Evolutionary conservation across 2,797 vertebrate genomes (phyloP).

Genomic region (Gadopsis marmoratus): DNA sequence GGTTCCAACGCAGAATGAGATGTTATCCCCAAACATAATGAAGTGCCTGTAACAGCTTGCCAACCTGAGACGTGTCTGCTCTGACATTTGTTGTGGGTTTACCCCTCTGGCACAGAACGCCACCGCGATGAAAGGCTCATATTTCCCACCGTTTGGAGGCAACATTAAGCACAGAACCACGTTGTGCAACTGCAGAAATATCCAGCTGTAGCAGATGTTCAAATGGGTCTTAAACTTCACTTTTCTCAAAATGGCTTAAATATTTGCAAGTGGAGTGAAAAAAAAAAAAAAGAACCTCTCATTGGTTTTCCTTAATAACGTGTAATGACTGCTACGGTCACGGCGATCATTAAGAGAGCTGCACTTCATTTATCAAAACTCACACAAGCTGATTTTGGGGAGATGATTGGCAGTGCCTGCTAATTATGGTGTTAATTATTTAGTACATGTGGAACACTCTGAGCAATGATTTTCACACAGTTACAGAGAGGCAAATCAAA

Average conservation of each 20-base stretch:
- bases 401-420: constrained; percentile 5
- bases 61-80: constrained; percentile 36
- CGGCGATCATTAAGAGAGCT: background rate
- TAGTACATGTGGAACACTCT: constrained; percentile 14
- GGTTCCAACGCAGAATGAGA: constrained; percentile 65
- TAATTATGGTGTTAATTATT: constrained; percentile 26
- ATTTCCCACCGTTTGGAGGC: constrained; percentile 16
- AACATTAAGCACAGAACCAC: constrained; percentile 29
- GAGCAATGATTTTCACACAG: background rate
- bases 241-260: background rate
- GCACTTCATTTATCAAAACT: constrained; percentile 25
- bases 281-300: background rate
- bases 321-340: no score
- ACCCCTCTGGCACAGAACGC: constrained; percentile 46
- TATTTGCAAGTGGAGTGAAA: background rate
- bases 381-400: background rate
- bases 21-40: constrained; percentile 63
- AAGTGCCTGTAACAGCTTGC: constrained; percentile 59
- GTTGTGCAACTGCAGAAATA: background rate
- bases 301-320: background rate
- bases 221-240: background rate
- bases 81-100: constrained; percentile 60
- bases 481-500: background rate
- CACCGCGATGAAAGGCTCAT: constrained; percentile 7
- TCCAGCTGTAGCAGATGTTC: background rate